Evolutionary conservation across 2,113 vertebrate genomes (phyloP), one percentile per base, ranked within the genome.

Genomic region (Heterocephalus glaber): DNA sequence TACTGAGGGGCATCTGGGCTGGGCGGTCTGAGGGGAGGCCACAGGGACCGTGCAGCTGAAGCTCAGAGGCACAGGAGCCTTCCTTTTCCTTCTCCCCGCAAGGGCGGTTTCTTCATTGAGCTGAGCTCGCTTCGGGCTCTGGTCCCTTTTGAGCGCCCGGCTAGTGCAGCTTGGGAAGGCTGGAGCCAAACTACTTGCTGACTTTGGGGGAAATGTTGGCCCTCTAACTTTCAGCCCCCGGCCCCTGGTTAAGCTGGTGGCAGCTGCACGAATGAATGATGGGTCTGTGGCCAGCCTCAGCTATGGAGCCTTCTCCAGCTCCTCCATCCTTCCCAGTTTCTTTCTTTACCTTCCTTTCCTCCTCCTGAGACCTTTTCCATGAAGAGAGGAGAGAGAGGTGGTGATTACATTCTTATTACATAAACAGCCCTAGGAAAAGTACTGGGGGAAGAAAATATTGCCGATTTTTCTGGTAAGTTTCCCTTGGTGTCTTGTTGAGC

Each of bases 81-180:
- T 90, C 86, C 56, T 90, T 96, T 96, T 97, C 90, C 77, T 88
- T 92, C 61, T 77, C 61, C 38, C 30, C 44, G 60, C 89, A 89
- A 72, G 77, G 60, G 65, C 0, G 70, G 35, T 84, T 85, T 88
- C 26, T 90, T 85, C 3, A 2, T 14, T 49, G 83, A 92, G 33
- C 19, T 9, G n/a, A 30, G 95, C 90, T 96, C 77, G 58, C 94
- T 94, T 83, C 83, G 88, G 44, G 82, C 88, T 94, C 92, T 82
- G 66, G 89, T 95, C 79, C 54, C 80, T 90, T 92, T 95, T 95
- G 80, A 92, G 85, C 54, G 13, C 38, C 66, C 70, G 90, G 72
- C 94, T 35, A 65, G 16, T 63, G 54, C 33, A n/a, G 63, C 65
- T 82, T 77, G 74, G 77, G 33, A 47, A 77, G 58, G 0, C 47